These are phyloP conservation scores for Thymelicus sylvestris DNA, from an alignment of 2,888 invertebrate species.

Conservation along the genomic window DNA sequence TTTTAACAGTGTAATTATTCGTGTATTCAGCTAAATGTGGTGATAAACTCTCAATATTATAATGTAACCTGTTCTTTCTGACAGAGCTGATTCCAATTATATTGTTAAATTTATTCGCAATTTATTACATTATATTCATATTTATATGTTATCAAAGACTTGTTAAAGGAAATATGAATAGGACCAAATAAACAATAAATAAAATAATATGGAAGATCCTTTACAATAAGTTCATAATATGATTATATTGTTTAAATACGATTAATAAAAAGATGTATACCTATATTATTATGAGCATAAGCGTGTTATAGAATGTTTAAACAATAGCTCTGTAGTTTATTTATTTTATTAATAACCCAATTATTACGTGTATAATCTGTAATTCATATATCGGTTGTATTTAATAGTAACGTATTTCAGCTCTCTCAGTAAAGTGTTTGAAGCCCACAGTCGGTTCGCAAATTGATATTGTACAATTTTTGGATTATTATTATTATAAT, in stretches of 20 bases:
- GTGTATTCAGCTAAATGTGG: constrained; percentile 4
- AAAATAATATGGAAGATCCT: background rate
- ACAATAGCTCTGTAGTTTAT: background rate
- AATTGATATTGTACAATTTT: constrained; percentile 73
- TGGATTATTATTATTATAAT: constrained; percentile 25
- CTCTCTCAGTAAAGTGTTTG: constrained; percentile 14
- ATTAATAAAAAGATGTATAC: constrained; percentile 4
- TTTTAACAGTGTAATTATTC: constrained; percentile 3
- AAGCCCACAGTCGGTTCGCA: constrained; percentile 9
- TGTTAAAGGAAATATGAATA: background rate
- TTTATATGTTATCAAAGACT: too few relatives aligned
- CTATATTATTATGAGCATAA: constrained; percentile 1
- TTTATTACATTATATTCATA: background rate
- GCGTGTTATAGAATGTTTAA: background rate
- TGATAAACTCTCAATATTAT: background rate
- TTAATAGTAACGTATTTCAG: constrained; percentile 11
- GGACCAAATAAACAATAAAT: constrained; percentile 5
- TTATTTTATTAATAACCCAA: background rate
- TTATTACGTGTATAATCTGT: background rate
- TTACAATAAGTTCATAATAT: background rate
- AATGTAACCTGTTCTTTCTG: background rate
- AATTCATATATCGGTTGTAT: constrained; percentile 2
- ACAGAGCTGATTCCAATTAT: constrained; percentile 14
- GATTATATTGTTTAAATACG: background rate
- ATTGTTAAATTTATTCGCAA: background rate